Conservation (phyloP, 1,140 invertebrate species). For the Dolichoris vasculosae region DNA sequence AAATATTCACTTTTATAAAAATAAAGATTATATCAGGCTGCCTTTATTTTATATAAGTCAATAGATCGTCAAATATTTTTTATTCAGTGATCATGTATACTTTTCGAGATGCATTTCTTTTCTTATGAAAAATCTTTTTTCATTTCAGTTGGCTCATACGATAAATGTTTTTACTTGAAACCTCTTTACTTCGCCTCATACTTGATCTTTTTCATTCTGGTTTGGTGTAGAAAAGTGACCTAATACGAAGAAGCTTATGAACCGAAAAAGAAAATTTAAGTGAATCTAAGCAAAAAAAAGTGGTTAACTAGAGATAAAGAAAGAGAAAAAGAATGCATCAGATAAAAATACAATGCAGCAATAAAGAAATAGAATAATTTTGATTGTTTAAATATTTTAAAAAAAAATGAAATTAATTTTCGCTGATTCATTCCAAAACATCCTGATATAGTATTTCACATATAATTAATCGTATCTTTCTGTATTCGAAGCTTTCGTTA, state of each 20-base stretch:
- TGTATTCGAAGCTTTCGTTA: too few relatives aligned
- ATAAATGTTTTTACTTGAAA: slow-evolving; percentile 41
- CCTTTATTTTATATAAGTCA: too few relatives aligned
- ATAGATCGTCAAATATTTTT: neutral
- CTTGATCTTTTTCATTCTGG: neutral
- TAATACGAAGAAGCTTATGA: slow-evolving; percentile 49
- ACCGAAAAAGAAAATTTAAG: slow-evolving; percentile 41
- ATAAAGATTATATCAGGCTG: too few relatives aligned
- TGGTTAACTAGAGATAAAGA: neutral
- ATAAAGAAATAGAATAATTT: neutral
- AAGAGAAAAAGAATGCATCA: slow-evolving; percentile 3
- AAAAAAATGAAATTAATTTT: too few relatives aligned
- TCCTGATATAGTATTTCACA: too few relatives aligned
- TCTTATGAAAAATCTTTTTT: slow-evolving; percentile 39
- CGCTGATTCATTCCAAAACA: too few relatives aligned
- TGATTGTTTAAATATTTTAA: too few relatives aligned
- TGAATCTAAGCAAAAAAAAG: neutral
- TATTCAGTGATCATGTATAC: neutral
- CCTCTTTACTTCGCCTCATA: neutral
- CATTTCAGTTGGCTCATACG: slow-evolving; percentile 14
- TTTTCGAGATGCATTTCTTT: slow-evolving; percentile 5
- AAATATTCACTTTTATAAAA: too few relatives aligned
- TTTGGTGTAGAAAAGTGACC: slow-evolving; percentile 10
- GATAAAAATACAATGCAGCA: neutral
- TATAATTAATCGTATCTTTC: too few relatives aligned